Evolutionary conservation across 2,888 invertebrate species (phyloP), one percentile per base, ranked within the genome.

Genomic region (Eupithecia tripunctaria): DNA sequence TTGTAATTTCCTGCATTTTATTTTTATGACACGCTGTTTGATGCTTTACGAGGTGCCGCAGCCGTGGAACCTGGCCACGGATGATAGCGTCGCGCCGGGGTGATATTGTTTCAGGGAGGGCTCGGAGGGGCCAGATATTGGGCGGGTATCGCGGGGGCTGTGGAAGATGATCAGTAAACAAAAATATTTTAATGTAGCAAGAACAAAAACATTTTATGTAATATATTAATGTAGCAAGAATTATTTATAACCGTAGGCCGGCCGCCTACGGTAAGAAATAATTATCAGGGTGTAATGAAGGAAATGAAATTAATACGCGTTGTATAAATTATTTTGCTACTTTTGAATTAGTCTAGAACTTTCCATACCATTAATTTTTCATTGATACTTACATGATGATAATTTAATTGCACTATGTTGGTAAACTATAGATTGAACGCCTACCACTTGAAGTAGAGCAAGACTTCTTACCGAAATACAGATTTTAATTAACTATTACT

Each of bases 1-100:
- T 75, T 76, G 76, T 79, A 80, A 80, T 79, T 79, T 78, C 78
- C 76, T 74, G 67, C 68, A 75, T 76, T 76, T 78, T 69, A 76
- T 77, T 78, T 74, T 72, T 74, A 77, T 76, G 77, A 77, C 43
- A 41, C 64, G 71, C 72, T 69, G 76, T 71, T 71, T 69, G 71
- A 70, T 75, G 66, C 74, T 77, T 77, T 68, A 74, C 72, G 72
- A 74, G 68, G 51, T 71, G 68, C 65, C 62, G 72, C 70, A 59
- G 41, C 47, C 68, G 67, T 73, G 64, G 60, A 73, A 74, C 74
- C 73, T 73, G 68, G 32, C 67, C 67, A 68, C 32, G 63, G 47
- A 62, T 70, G 70, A 70, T 73, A 69, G 66, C 38, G 32, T 62
- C 27, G 66, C 38, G 32, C 59, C 27, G 56, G 25, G 60, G 47